Percentiles rank a stretch among this genome's conserved stretches.
Conservation (phyloP, 2,888 invertebrate genomes). For the Tineola bisselliella region DNA sequence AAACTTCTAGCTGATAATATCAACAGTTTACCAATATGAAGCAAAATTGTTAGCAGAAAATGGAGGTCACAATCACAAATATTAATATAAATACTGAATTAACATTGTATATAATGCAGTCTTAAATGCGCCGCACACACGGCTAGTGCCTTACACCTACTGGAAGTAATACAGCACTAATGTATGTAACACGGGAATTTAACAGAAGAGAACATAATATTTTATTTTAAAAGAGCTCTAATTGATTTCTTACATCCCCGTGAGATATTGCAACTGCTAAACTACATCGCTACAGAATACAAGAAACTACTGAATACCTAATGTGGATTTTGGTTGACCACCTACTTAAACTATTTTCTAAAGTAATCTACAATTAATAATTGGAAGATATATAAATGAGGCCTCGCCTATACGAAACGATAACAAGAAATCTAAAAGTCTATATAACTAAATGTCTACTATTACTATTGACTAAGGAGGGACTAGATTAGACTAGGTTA, state of each 20-base stretch:
- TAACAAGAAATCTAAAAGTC: constrained; percentile 3
- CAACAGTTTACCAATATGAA: too few species aligned
- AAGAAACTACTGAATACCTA: too few species aligned
- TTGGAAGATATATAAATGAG: constrained; percentile 7
- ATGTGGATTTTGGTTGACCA: too few species aligned
- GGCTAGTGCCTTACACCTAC: constrained; percentile 32
- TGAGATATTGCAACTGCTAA: not conserved
- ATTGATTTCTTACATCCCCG: not conserved
- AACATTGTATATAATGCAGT: constrained; percentile 43
- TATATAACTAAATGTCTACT: not conserved
- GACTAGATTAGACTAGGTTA: not conserved
- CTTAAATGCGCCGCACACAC: constrained; percentile 43
- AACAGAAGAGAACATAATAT: not conserved
- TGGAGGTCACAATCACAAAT: not conserved
- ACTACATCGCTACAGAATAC: not conserved
- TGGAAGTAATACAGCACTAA: not conserved
- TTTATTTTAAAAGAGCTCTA: not conserved
- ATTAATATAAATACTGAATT: not conserved
- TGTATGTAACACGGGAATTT: not conserved
- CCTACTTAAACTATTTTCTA: not conserved
- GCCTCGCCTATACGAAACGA: constrained; percentile 11
- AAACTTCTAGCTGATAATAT: too few species aligned
- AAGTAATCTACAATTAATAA: not conserved
- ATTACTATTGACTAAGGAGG: constrained; percentile 2
- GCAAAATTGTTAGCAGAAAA: too few species aligned